Evolutionary conservation across 2,113 vertebrate genomes (phyloP).

Genomic region (Emydura subglobosa): DNA sequence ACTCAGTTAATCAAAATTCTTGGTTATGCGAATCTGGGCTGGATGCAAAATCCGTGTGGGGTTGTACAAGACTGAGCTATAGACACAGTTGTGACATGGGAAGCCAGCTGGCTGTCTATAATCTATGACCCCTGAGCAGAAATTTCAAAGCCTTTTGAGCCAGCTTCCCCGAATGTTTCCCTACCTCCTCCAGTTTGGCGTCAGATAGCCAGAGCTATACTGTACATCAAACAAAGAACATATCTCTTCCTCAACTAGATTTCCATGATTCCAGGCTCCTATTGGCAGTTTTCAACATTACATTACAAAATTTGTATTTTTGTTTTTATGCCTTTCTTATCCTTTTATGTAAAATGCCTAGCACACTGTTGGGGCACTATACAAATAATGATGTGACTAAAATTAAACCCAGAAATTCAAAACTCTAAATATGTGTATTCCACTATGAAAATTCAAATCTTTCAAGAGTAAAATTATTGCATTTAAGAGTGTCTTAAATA

Average conservation of each 20-base stretch:
- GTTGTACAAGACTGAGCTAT: background rate
- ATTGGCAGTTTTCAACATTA: background rate
- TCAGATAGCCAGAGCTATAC: accelerated
- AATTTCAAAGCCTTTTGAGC: background rate
- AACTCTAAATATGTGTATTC: constrained; percentile 20
- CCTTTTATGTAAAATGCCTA: background rate
- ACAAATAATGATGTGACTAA: background rate
- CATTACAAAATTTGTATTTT: background rate
- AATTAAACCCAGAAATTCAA: constrained; percentile 17
- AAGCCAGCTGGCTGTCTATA: background rate
- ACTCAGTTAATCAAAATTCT: background rate
- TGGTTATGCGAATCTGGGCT: background rate
- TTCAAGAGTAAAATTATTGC: constrained; percentile 24
- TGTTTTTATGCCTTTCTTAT: background rate
- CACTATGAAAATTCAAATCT: constrained; percentile 23
- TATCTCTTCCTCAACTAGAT: background rate
- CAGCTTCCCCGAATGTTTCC: background rate
- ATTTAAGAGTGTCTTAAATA: constrained; percentile 25
- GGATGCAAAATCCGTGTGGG: background rate
- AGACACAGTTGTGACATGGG: background rate
- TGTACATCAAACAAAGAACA: background rate
- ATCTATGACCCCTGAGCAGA: background rate
- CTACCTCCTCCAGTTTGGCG: background rate
- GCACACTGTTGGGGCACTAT: background rate
- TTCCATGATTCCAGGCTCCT: background rate